Evolutionary conservation across 2,797 vertebrate genomes (phyloP).

Genomic region (Acestrorhynchus altus): DNA sequence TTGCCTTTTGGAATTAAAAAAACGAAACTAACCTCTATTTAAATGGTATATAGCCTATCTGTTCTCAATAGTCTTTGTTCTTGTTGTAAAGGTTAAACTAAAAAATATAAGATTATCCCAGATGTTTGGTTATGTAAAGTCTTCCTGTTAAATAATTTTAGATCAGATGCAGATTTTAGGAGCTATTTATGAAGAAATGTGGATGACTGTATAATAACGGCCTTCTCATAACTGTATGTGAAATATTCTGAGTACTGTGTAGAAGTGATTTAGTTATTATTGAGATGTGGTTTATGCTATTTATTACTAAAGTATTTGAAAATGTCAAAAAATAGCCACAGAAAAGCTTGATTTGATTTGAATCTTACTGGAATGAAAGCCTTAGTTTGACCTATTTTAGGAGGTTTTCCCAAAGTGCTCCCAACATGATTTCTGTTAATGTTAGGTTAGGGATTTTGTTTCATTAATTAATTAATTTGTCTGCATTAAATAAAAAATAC

Average conservation of each 20-base stretch:
- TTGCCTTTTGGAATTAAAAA: too few species aligned
- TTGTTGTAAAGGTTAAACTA: too few species aligned
- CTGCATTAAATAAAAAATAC: too few species aligned
- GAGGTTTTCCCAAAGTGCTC: background rate
- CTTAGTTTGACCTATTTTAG: background rate
- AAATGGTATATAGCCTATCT: too few species aligned
- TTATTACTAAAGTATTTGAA: constrained; percentile 43
- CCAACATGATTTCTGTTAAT: background rate
- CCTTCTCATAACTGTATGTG: background rate
- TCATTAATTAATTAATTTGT: too few species aligned
- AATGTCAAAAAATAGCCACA: background rate
- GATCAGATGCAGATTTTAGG: background rate
- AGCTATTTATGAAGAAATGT: background rate
- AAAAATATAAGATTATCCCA: too few species aligned
- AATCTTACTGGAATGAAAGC: background rate
- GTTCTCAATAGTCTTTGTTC: too few species aligned
- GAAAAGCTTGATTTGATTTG: background rate
- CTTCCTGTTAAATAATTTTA: too few species aligned
- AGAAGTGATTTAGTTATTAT: constrained; percentile 41
- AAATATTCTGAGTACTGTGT: constrained; percentile 38
- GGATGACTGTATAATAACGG: background rate
- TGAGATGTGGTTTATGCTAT: constrained; percentile 4
- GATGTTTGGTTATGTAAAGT: too few species aligned
- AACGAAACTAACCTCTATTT: too few species aligned
- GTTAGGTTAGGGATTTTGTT: background rate